A percentile compares a stretch with the other conserved stretches of the same genome.
These are phyloP conservation scores for Amphilophus citrinellus DNA, from an alignment of 2,113 vertebrate species.

Conservation along the genomic window DNA sequence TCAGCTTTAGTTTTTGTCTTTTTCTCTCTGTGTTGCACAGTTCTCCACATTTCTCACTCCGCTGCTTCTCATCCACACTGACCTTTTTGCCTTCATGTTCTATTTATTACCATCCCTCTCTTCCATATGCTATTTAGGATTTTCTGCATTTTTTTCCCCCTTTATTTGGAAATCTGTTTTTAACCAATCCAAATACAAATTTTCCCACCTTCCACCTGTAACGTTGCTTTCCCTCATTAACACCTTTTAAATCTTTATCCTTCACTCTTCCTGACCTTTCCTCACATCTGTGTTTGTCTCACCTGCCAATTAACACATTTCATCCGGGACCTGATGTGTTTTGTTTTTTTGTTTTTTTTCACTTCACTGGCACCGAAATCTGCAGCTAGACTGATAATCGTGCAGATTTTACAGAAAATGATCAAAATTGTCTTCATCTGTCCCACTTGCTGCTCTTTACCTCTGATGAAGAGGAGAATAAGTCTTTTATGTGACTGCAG, in stretches of 20 bases:
- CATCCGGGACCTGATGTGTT: not conserved
- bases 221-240: slow-evolving; percentile 1
- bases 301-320: slow-evolving; percentile 48
- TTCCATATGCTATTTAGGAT: not conserved
- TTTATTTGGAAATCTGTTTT: not conserved
- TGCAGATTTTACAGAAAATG: not conserved
- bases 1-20: slow-evolving; percentile 5
- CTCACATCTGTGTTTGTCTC: slow-evolving; percentile 20
- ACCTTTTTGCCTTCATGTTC: slow-evolving; percentile 36
- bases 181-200: not conserved
- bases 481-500: not conserved
- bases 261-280: not conserved
- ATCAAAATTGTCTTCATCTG: slow-evolving; percentile 7
- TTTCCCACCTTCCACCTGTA: not conserved
- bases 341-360: not conserved
- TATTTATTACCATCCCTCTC: slow-evolving; percentile 6
- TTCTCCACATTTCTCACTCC: not conserved
- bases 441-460: slow-evolving; percentile 4
- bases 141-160: not conserved
- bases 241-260: not conserved
- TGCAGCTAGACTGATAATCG: not conserved
- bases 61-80: slow-evolving; percentile 13
- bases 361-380: slow-evolving; percentile 7
- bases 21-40: not conserved
- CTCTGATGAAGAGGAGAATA: not conserved